A percentile compares a stretch with the other conserved stretches of the same genome.
phyloP scores from a whole-genome alignment of 2,888 invertebrate species.

The Torymus aiolomorphi region DNA sequence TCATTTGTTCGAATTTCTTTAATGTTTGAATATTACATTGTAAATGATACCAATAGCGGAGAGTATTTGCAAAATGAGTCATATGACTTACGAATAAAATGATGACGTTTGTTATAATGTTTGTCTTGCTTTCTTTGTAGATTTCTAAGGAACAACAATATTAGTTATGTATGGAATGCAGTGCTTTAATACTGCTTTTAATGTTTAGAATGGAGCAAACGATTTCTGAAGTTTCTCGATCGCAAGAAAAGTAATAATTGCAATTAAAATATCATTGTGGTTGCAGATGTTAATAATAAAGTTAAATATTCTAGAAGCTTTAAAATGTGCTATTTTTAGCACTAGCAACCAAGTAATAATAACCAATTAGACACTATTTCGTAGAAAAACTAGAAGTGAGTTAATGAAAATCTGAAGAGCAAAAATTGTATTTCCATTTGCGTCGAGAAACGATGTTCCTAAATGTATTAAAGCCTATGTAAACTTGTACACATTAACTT shows the following conservation, averaged over 20 bases:
- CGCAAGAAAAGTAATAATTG: neutral
- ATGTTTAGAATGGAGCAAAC: constrained; percentile 35
- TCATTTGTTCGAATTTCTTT: constrained; percentile 20
- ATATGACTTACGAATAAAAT: constrained; percentile 20
- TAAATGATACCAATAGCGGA: constrained; percentile 20
- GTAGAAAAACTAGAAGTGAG: neutral
- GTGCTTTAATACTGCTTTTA: constrained; percentile 5
- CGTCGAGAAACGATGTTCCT: constrained; percentile 48
- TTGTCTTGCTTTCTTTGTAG: constrained; percentile 30
- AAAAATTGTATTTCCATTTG: constrained; percentile 23
- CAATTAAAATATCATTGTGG: constrained; percentile 3
- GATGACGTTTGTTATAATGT: constrained; percentile 20
- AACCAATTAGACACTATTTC: constrained; percentile 11
- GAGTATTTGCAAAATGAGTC: constrained; percentile 33
- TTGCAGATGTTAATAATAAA: constrained; percentile 4
- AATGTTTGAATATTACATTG: constrained; percentile 8
- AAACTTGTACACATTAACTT: constrained; percentile 48
- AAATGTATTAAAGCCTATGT: constrained; percentile 54
- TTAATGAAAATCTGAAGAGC: constrained; percentile 9
- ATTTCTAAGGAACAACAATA: constrained; percentile 27
- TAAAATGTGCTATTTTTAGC: constrained; percentile 19
- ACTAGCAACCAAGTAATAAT: constrained; percentile 1
- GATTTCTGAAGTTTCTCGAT: constrained; percentile 40
- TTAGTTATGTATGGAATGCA: constrained; percentile 31
- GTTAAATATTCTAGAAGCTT: constrained; percentile 33